Percentiles rank a stretch among this genome's conserved stretches.
These are phyloP conservation scores for Dreissena polymorpha DNA, from an alignment of 1,140 invertebrate species.

Conservation along the genomic window DNA sequence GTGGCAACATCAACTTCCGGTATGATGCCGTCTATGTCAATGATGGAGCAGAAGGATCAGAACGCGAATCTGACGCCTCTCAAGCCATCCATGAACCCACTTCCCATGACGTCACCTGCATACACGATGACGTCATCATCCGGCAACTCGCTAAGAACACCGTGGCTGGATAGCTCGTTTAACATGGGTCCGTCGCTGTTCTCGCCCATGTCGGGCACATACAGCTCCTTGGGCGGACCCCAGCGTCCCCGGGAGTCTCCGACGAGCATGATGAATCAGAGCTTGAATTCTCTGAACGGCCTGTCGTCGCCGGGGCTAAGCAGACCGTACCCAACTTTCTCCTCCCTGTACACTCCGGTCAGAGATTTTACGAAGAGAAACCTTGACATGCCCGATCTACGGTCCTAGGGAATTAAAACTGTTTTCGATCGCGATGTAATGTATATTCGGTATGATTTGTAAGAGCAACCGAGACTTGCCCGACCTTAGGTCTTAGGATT, in stretches of 20 bases:
- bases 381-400: conserved; percentile 51
- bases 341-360: conserved; percentile 48
- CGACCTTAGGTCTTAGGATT: no score
- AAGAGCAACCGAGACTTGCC: no score
- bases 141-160: conserved; percentile 36
- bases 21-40: conserved; percentile 6
- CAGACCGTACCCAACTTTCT: conserved; percentile 40
- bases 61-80: conserved; percentile 40
- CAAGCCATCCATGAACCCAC: conserved; percentile 23
- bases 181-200: conserved; percentile 48
- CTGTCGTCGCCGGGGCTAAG: conserved; percentile 43
- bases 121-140: conserved; percentile 29
- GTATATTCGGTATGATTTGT: no score
- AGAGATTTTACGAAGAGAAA: conserved; percentile 48
- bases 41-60: conserved; percentile 40
- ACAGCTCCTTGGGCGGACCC: conserved; percentile 28
- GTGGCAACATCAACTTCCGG: conserved; percentile 93
- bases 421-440: no score
- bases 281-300: conserved; percentile 42
- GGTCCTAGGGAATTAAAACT: conserved; percentile 15
- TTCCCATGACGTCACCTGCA: conserved; percentile 13
- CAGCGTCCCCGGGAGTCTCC: conserved; percentile 39
- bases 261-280: conserved; percentile 46
- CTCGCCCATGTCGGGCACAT: conserved; percentile 47
- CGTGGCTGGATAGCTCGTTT: conserved; percentile 44